Evolutionary conservation across 2,113 vertebrate species (phyloP), one percentile per base, ranked within the genome.

Genomic region (Picathartes gymnocephalus): DNA sequence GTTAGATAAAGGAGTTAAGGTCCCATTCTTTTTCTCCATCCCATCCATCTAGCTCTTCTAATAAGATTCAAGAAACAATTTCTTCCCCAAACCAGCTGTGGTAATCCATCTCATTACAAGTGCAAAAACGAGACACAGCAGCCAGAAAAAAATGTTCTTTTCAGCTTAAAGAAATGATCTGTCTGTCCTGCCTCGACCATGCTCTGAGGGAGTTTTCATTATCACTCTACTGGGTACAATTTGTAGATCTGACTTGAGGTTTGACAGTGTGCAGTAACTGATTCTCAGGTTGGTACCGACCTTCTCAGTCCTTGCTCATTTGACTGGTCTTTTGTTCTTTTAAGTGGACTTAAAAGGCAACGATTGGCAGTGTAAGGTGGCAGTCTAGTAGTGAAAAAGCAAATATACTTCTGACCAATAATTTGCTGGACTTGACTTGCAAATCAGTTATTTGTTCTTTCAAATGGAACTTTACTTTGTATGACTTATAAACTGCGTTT

Each of bases 401-500:
- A 60, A 69, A 77, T 24, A 24, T 31, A 35, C 7, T 79, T 84
- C 53, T 86, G 45, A 31, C 64, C 40, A 62, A 15, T 83, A 90
- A 76, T 71, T 79, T 94, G 10, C 15, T 77, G 47, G 30, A 37
- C 17, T 88, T 82, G 30, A 81, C 35, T 91, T 76, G 13, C 28
- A 72, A 89, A 40, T 83, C 42, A 86, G 21, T 81, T 70, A 68
- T 57, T 91, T 84, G 37, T 58, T 85, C 61, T 66, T 92, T 79
- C 71, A 70, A 78, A 23, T 47, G 31, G 81, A 91, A 50, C n/a
- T 76, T 84, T 77, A 72, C n/a, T 92, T 92, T 82, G 11, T 25
- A 45, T 85, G 7, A 2, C 39, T 91, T 96, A 80, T 65, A 35
- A 96, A 89, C 88, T 87, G 24, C 86, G 64, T 96, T 95, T 96